Percentiles rank a stretch among this genome's conserved stretches.
phyloP scores from a whole-genome alignment of 2,113 vertebrate genomes.

The Pungitius pungitius region DNA sequence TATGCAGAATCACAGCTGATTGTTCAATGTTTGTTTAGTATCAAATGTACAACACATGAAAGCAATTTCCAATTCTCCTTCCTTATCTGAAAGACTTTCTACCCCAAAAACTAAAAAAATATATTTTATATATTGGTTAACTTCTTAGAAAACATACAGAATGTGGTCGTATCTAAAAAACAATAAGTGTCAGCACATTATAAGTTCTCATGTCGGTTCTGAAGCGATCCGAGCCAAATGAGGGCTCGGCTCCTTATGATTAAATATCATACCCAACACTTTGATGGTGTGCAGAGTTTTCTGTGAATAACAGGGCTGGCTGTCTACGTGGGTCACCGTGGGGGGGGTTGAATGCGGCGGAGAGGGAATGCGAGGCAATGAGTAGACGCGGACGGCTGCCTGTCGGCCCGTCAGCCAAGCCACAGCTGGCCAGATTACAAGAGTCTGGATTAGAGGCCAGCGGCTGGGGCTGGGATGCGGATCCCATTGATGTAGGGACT shows the following conservation, averaged over 20 bases:
- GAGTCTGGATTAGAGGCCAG: conserved; percentile 64
- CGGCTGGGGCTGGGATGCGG: conserved; percentile 35
- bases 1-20: neutral
- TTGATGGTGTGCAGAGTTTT: conserved; percentile 41
- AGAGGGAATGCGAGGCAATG: conserved; percentile 22
- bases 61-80: neutral
- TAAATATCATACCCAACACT: conserved; percentile 41
- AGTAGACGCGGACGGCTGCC: conserved; percentile 35
- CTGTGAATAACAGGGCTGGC: conserved; percentile 47
- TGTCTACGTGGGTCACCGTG: conserved; percentile 41
- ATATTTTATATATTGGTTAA: neutral
- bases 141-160: neutral
- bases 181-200: neutral
- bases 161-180: neutral
- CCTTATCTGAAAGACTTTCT: neutral
- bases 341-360: conserved; percentile 36
- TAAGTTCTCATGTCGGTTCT: conserved; percentile 5
- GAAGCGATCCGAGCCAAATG: neutral
- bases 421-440: conserved; percentile 63
- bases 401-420: conserved; percentile 37
- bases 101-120: neutral
- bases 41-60: neutral
- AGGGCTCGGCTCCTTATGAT: conserved; percentile 24
- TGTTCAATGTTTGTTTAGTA: neutral
- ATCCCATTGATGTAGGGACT: conserved; percentile 42